Evolutionary conservation across 64 coral and sea anemone species (phyloP), one percentile per base, ranked within the genome.

Genomic region (Astreopora myriophthalma): DNA sequence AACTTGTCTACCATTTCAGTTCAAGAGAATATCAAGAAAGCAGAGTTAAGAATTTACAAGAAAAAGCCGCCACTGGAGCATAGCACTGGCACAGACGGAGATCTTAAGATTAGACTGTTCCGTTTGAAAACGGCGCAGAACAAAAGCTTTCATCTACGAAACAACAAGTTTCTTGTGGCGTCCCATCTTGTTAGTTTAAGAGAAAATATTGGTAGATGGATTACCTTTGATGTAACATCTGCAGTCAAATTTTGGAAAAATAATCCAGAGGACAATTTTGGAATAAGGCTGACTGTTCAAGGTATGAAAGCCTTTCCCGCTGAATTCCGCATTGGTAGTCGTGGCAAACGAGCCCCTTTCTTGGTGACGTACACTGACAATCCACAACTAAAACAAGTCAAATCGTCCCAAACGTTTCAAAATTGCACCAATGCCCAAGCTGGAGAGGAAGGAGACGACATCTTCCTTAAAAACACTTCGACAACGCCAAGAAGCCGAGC

Each of bases 41-140:
- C 79, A 36, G 49, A 83, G 3, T 64, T 83, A 55, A 83, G 79
- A 63, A 83, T 83, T 64, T 83, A 34, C 20, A 83, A 83, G 55
- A 83, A 83, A 55, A 37, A 12, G 13, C 33, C 79, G 13, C 33
- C 79, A 35, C 20, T 83, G 8, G 29, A 31, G 8, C 79, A 64
- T n/a, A 38, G 31, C 33, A 64, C 10, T 16, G 16, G 23, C 61
- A 83, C 30, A 64, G 79, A 83, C 63, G 79, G 79, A 31, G 23
- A 38, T 23, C 61, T 83, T 13, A 83, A 64, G 33, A 63, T 83
- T 6, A 62, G 79, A 64, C 20, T 83, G 2, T 35, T 83, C 32
- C 52, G 32, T 19, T 38, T 83, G 52, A 58, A 64, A 37, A 63
- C 13, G 19, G n/a, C 22, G 6, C 57, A 26, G 32, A 36, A 64